Evolutionary conservation across 2,888 invertebrate species (phyloP).

Genomic region (Thera britannica): DNA sequence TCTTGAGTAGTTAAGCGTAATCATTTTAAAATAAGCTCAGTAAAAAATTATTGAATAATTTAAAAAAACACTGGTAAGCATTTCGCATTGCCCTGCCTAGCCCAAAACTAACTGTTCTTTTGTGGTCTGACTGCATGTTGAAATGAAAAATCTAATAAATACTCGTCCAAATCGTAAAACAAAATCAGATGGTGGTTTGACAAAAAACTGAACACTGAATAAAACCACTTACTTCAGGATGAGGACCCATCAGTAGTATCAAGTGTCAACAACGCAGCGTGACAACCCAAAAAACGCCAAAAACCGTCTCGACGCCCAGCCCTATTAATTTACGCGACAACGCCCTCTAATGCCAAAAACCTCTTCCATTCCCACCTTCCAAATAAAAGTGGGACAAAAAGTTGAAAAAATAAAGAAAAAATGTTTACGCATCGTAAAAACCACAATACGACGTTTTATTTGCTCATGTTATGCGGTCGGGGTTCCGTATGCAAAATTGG

Average conservation of each 20-base stretch:
- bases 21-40: no score
- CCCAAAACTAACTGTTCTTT: no score
- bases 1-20: no score
- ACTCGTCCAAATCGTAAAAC: no score
- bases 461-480: slow-evolving; percentile 61
- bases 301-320: slow-evolving; percentile 12
- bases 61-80: no score
- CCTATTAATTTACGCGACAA: slow-evolving; percentile 30
- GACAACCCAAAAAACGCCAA: slow-evolving; percentile 17
- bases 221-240: slow-evolving; percentile 22
- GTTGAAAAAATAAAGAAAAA: slow-evolving; percentile 49
- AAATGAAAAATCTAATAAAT: no score
- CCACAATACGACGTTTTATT: slow-evolving; percentile 79
- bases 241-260: slow-evolving; percentile 16
- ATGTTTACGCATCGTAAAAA: slow-evolving; percentile 80
- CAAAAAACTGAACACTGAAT: background rate
- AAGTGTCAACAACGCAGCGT: slow-evolving; percentile 22
- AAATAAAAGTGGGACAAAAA: slow-evolving; percentile 64
- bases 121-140: no score
- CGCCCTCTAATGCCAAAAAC: slow-evolving; percentile 52
- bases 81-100: no score
- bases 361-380: slow-evolving; percentile 73
- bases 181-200: background rate
- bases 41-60: no score
- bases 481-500: slow-evolving; percentile 82